These are phyloP conservation scores for Xiphydria camelus DNA, from an alignment of 2,888 invertebrate species.

Conservation along the genomic window DNA sequence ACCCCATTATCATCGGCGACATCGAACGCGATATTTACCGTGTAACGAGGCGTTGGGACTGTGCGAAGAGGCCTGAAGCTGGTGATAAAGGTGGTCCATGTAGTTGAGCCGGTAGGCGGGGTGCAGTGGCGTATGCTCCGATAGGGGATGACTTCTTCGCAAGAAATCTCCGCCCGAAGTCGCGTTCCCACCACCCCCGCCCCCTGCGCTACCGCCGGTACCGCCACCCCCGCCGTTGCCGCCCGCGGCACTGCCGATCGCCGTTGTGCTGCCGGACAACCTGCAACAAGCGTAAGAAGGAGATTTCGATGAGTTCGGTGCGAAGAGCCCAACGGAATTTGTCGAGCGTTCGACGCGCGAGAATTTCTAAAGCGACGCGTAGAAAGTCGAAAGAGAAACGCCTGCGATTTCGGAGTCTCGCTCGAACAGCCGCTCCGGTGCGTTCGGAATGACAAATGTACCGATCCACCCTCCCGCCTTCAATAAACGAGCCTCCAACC, in stretches of 20 bases:
- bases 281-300: constrained; percentile 31
- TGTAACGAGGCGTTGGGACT: constrained; percentile 71
- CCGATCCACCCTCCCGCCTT: neutral
- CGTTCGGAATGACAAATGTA: constrained; percentile 1
- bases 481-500: neutral
- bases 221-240: constrained; percentile 26
- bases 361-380: no score
- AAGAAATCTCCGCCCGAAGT: constrained; percentile 66
- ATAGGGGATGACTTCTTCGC: constrained; percentile 66
- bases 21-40: constrained; percentile 67
- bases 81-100: constrained; percentile 78
- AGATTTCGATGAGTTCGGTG: no score
- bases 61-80: constrained; percentile 67
- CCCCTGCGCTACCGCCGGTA: constrained; percentile 56
- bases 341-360: no score
- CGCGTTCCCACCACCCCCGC: constrained; percentile 62
- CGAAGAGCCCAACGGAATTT: no score
- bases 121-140: constrained; percentile 67
- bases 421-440: no score
- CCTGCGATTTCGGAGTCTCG: no score
- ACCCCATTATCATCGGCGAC: no score
- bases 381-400: no score
- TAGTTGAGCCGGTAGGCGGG: constrained; percentile 75
- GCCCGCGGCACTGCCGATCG: constrained; percentile 41
- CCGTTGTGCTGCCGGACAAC: constrained; percentile 49